phyloP scores from a whole-genome alignment of 1,140 invertebrate genomes.

The Drosophila equinoxialis region DNA sequence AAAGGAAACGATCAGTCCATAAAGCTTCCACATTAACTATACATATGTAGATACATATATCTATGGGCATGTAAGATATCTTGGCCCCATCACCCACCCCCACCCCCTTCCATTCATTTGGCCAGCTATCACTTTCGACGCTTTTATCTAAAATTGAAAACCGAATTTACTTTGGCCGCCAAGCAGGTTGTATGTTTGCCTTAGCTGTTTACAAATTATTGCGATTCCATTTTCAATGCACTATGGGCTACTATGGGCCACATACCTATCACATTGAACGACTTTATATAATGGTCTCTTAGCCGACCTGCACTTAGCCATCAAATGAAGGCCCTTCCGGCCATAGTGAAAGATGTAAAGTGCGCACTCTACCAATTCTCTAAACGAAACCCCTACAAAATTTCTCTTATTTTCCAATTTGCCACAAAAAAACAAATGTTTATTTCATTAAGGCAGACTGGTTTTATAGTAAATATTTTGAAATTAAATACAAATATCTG shows the following conservation, averaged over 20 bases:
- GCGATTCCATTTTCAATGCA: conserved; percentile 40
- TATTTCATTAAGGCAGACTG: conserved; percentile 4
- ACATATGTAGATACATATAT: not conserved
- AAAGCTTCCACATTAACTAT: conserved; percentile 15
- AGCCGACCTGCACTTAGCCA: not conserved
- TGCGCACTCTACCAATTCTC: not conserved
- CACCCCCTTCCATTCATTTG: conserved; percentile 7
- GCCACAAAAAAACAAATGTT: not conserved
- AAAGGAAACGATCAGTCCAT: conserved; percentile 11
- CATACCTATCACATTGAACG: conserved; percentile 11
- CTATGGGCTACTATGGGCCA: conserved; percentile 47
- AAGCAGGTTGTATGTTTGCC: conserved; percentile 37
- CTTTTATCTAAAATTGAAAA: conserved; percentile 53
- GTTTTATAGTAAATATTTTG: conserved; percentile 13
- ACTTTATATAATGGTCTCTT: not conserved
- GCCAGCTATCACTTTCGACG: conserved; percentile 45
- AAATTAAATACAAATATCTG: conserved; percentile 2
- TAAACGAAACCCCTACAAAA: not conserved
- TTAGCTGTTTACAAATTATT: conserved; percentile 53
- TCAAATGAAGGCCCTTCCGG: not conserved
- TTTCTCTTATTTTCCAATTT: not conserved
- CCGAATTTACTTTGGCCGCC: conserved; percentile 41
- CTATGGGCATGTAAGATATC: conserved; percentile 14
- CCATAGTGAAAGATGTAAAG: conserved; percentile 3
- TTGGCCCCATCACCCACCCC: not conserved